Evolutionary conservation across 2,888 invertebrate genomes (phyloP).

Genomic region (Machimus atricapillus): DNA sequence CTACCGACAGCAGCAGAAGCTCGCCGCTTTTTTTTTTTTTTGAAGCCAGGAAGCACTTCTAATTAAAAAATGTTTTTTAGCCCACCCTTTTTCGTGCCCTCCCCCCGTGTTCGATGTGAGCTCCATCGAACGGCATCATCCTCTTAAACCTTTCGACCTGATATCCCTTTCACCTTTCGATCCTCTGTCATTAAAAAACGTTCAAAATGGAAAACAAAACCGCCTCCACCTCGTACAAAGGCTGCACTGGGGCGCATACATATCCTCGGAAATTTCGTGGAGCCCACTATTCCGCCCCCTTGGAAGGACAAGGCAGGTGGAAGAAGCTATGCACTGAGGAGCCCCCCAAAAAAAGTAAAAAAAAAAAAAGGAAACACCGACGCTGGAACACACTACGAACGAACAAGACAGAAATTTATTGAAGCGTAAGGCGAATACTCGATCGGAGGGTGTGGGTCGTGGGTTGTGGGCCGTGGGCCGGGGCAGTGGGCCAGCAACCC

Average conservation of each 20-base stretch:
- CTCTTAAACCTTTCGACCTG: constrained; percentile 36
- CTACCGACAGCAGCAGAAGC: not conserved
- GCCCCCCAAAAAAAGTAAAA: constrained; percentile 13
- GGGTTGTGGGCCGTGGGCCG: not conserved
- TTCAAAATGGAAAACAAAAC: constrained; percentile 34
- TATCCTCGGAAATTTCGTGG: constrained; percentile 29
- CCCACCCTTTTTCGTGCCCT: not conserved
- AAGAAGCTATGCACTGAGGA: constrained; percentile 31
- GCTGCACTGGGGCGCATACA: constrained; percentile 27
- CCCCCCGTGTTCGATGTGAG: not conserved
- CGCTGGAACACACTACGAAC: constrained; percentile 11
- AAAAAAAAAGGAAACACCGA: constrained; percentile 16
- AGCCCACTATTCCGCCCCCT: constrained; percentile 26
- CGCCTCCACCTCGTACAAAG: constrained; percentile 22
- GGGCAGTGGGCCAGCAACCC: not conserved
- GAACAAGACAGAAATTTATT: constrained; percentile 45
- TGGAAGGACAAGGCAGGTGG: not conserved
- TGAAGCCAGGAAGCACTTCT: not conserved
- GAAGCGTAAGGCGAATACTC: constrained; percentile 43
- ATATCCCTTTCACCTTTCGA: constrained; percentile 44
- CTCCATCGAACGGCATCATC: constrained; percentile 7
- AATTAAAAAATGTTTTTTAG: constrained; percentile 21
- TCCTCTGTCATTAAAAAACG: constrained; percentile 41
- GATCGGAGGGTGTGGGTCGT: constrained; percentile 3
- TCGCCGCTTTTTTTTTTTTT: not conserved